These are phyloP conservation scores for Silurus meridionalis DNA, from an alignment of 2,113 vertebrate genomes.

Conservation along the genomic window DNA sequence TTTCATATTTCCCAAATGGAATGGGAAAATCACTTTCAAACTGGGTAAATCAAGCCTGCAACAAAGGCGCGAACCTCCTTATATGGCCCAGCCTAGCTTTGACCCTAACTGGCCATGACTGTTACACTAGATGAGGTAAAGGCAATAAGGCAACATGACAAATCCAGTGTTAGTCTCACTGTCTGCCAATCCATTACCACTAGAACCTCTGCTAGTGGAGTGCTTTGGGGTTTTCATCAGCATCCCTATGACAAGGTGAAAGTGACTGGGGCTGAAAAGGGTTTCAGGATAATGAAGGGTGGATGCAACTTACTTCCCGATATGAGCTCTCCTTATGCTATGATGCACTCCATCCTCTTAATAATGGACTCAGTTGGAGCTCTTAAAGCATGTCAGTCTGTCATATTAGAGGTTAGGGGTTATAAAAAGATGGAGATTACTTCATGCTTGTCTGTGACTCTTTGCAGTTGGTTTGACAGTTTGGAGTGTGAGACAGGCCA, in stretches of 20 bases:
- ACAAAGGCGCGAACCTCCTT: conserved; percentile 1
- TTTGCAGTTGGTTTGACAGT: conserved; percentile 24
- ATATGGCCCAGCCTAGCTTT: neutral
- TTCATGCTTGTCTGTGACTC: conserved; percentile 36
- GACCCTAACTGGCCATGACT: conserved; percentile 40
- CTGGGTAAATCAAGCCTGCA: conserved; percentile 27
- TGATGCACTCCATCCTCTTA: conserved; percentile 31
- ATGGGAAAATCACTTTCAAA: conserved; percentile 21
- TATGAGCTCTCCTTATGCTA: conserved; percentile 12
- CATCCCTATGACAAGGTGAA: conserved; percentile 42
- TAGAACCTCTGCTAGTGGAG: conserved; percentile 13
- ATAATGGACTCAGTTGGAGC: conserved; percentile 26
- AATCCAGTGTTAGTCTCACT: conserved; percentile 42
- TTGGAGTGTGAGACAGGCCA: conserved; percentile 2
- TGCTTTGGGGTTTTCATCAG: conserved; percentile 29
- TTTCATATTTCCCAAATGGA: conserved; percentile 19
- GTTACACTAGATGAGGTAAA: conserved; percentile 44
- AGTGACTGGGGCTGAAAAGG: conserved; percentile 15
- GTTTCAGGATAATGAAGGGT: conserved; percentile 1
- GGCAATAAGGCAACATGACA: conserved; percentile 39
- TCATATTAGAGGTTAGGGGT: conserved; percentile 28
- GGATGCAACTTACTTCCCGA: conserved; percentile 5
- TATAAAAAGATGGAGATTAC: conserved; percentile 44
- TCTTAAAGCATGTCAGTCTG: conserved; percentile 30
- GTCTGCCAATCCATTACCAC: conserved; percentile 35